phyloP scores from a whole-genome alignment of 2,888 invertebrate genomes.

The Thymelicus sylvestris region DNA sequence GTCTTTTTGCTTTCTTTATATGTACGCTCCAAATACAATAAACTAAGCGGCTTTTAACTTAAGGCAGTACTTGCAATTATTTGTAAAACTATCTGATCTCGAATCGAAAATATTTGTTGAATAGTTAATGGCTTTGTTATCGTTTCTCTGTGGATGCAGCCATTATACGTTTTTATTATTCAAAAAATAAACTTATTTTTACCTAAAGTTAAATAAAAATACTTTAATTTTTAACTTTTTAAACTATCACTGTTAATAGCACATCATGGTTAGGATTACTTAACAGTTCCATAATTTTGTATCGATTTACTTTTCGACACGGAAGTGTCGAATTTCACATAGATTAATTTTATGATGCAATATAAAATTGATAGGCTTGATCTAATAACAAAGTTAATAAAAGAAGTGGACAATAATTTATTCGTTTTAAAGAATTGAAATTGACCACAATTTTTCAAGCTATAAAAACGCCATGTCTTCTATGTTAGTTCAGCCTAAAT shows the following conservation, averaged over 20 bases:
- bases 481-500: slow-evolving; percentile 6
- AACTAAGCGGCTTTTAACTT: not conserved
- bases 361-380: slow-evolving; percentile 3
- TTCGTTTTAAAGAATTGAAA: not conserved
- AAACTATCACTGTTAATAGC: too few species aligned
- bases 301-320: not conserved
- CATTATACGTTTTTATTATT: too few species aligned
- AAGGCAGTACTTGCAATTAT: not conserved
- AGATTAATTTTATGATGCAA: slow-evolving; percentile 24
- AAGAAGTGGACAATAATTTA: slow-evolving; percentile 1
- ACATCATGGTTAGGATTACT: too few species aligned
- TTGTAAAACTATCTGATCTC: too few species aligned
- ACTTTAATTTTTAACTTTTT: too few species aligned
- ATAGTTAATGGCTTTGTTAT: too few species aligned
- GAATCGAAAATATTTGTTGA: too few species aligned
- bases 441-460: not conserved
- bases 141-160: too few species aligned
- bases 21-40: not conserved
- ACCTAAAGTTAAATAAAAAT: too few species aligned
- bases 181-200: too few species aligned
- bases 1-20: slow-evolving; percentile 10
- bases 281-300: not conserved
- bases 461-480: not conserved
- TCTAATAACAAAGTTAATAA: slow-evolving; percentile 10
- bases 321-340: slow-evolving; percentile 8